Evolutionary conservation across 2,797 vertebrate genomes (phyloP), one percentile per base, ranked within the genome.

Genomic region (Rhynchotus rufescens): DNA sequence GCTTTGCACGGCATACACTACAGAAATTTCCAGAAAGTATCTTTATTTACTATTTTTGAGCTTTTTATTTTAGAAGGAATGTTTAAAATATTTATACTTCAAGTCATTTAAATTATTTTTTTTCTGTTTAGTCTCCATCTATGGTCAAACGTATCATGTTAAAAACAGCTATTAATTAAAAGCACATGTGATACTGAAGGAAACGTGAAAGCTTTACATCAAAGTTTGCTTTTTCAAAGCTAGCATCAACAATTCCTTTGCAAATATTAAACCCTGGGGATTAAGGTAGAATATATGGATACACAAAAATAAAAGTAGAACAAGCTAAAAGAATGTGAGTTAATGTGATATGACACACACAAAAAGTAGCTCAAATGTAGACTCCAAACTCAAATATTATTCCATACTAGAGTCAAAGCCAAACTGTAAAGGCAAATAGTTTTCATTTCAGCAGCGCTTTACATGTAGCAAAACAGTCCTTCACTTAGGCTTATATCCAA

Each of bases 11-110:
- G 9, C 19, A 86, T 68, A 45, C 3, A 26, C 4, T n/a, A 71
- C 36, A 95, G 74, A 49, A 90, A 91, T 88, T 92, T 90, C 54
- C n/a, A 60, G 15, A 44, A 2, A 40, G 57, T 80, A 22, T 21
- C 32, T 56, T 91, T 88, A 13, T 44, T 89, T 86, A 54, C 3
- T 82, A 42, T 82, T 81, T 64, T 7, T 80, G 13, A 9, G 4
- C 13, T 72, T 92, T 90, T 78, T 61, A 59, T 80, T 88, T 90
- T 84, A 86, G 76, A 77, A 86, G n/a, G 47, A 28, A 49, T 49
- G 6, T 51, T 64, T 47, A 86, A 32, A 26, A 9, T 15, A 57
- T 44, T 81, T 86, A 36, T 25, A 74, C 15, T 54, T 65, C 11
- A 71, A 47, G 77, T 3, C 0, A 25, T 84, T 91, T 88, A 65